phyloP scores from a whole-genome alignment of 2,888 invertebrate genomes.

The Acrobasis consociella region DNA sequence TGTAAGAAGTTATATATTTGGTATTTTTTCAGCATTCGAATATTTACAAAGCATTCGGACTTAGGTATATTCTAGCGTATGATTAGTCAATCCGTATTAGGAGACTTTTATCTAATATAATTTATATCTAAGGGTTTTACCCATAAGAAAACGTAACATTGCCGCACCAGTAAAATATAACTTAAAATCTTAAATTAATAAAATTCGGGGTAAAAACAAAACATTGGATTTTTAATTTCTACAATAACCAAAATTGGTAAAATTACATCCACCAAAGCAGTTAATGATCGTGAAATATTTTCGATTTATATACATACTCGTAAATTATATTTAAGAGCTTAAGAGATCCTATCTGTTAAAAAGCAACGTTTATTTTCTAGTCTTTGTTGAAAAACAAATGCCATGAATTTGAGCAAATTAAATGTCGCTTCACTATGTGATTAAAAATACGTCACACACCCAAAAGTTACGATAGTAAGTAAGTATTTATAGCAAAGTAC shows the following conservation, averaged over 20 bases:
- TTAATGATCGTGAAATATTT: slow-evolving; percentile 38
- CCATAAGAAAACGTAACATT: slow-evolving; percentile 58
- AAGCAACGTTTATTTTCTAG: slow-evolving; percentile 43
- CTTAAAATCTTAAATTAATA: slow-evolving; percentile 45
- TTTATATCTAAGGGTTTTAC: slow-evolving; percentile 57
- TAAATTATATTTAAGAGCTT: slow-evolving; percentile 47
- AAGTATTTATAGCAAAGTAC: background rate
- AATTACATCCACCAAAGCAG: slow-evolving; percentile 58
- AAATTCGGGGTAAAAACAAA: slow-evolving; percentile 30
- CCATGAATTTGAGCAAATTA: slow-evolving; percentile 79
- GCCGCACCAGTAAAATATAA: slow-evolving; percentile 59
- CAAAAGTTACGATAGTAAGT: slow-evolving; percentile 4
- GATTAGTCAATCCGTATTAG: slow-evolving; percentile 66
- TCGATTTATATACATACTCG: slow-evolving; percentile 33
- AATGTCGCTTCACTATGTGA: slow-evolving; percentile 41
- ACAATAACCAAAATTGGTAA: slow-evolving; percentile 50
- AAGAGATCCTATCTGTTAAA: slow-evolving; percentile 62
- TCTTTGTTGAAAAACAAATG: slow-evolving; percentile 72
- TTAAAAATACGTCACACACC: slow-evolving; percentile 19
- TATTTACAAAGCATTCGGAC: slow-evolving; percentile 78
- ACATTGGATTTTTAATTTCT: slow-evolving; percentile 29
- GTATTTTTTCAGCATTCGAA: slow-evolving; percentile 63
- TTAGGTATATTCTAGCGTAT: slow-evolving; percentile 83
- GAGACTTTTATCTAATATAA: slow-evolving; percentile 50
- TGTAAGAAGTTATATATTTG: slow-evolving; percentile 51